Conservation (phyloP, 2,113 vertebrate genomes). For the Indicator indicator region DNA sequence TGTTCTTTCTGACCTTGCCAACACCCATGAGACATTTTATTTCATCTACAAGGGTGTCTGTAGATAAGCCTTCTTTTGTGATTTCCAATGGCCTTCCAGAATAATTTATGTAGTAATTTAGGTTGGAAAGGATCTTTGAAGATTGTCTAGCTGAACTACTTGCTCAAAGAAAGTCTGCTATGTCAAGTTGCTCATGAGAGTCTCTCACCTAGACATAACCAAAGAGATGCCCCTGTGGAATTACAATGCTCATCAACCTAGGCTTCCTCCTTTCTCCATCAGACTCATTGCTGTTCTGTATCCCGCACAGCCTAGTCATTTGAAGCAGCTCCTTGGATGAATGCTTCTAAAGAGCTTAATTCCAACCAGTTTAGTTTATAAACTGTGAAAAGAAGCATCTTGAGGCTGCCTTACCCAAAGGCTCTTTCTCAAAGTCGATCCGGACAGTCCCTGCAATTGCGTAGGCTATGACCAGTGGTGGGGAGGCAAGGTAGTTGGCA, state of each 20-base stretch:
- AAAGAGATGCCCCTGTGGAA: background rate
- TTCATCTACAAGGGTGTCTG: background rate
- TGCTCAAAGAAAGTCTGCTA: background rate
- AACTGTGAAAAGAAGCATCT: background rate
- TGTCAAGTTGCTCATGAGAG: background rate
- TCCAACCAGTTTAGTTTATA: background rate
- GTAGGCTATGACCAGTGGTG: slow-evolving; percentile 93
- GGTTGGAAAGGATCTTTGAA: background rate
- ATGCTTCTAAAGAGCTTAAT: background rate
- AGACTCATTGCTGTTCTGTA: background rate
- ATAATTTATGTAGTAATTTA: background rate
- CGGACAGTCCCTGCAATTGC: slow-evolving; percentile 92
- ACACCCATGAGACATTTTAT: background rate
- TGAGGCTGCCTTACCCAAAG: slow-evolving; percentile 80
- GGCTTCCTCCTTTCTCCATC: background rate
- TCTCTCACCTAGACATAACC: background rate
- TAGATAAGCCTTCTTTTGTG: background rate
- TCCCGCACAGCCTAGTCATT: background rate
- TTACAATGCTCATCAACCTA: background rate
- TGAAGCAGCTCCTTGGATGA: background rate
- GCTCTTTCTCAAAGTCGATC: slow-evolving; percentile 92
- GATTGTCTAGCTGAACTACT: background rate
- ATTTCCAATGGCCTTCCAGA: background rate
- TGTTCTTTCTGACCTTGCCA: background rate
- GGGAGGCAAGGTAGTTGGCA: slow-evolving; percentile 96